phyloP scores from a whole-genome alignment of 2,888 invertebrate species.

The Argyresthia albistria region DNA sequence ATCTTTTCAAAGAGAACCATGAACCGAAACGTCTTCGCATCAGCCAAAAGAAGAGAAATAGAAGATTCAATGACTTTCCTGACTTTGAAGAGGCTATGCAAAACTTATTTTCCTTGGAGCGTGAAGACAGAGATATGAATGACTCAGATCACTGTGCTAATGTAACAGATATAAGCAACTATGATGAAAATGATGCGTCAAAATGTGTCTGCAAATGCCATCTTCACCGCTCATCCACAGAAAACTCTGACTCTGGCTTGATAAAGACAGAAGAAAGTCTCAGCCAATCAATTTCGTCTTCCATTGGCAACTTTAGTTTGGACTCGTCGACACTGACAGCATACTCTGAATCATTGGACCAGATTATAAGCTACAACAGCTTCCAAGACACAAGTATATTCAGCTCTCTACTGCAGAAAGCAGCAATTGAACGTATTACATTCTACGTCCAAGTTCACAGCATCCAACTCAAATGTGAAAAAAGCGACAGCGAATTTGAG shows the following conservation, averaged over 20 bases:
- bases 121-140: constrained; percentile 14
- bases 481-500: constrained; percentile 23
- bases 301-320: constrained; percentile 54
- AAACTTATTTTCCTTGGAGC: constrained; percentile 28
- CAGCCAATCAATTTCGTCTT: constrained; percentile 47
- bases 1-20: neutral
- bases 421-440: constrained; percentile 53
- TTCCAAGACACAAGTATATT: constrained; percentile 48
- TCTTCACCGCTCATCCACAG: constrained; percentile 8
- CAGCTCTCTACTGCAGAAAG: constrained; percentile 38
- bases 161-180: constrained; percentile 1
- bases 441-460: constrained; percentile 62
- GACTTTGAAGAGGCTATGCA: constrained; percentile 50
- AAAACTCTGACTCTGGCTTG: constrained; percentile 33
- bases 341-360: constrained; percentile 55
- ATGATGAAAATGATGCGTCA: constrained; percentile 6
- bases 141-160: constrained; percentile 16
- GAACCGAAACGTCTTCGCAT: constrained; percentile 20
- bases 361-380: constrained; percentile 51
- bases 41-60: constrained; percentile 43
- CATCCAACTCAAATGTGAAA: constrained; percentile 42
- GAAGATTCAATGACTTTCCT: constrained; percentile 45
- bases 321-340: constrained; percentile 51
- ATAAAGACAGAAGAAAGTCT: constrained; percentile 23
- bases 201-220: constrained; percentile 40